A percentile compares a stretch with the other conserved stretches of the same genome.
phyloP scores from a whole-genome alignment of 2,888 invertebrate species.

The Andrena dorsata region DNA sequence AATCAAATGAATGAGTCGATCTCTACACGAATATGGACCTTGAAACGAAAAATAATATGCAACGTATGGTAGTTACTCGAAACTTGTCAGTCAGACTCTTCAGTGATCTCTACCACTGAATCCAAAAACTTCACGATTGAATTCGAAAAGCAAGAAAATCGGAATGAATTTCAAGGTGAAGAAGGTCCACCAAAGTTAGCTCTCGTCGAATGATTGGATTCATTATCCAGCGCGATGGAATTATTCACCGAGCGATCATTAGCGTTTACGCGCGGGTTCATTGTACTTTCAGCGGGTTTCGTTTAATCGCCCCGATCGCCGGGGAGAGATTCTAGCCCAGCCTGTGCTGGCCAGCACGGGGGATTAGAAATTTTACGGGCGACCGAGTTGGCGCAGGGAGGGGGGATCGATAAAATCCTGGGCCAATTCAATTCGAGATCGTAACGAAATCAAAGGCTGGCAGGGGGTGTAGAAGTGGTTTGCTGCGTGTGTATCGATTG shows the following conservation, averaged over 20 bases:
- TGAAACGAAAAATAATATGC: too few species aligned
- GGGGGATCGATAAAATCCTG: constrained; percentile 42
- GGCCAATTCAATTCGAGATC: constrained; percentile 54
- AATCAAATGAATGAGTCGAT: too few species aligned
- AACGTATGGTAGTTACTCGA: too few species aligned
- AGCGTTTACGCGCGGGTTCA: constrained; percentile 7
- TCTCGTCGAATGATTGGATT: neutral
- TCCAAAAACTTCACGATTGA: too few species aligned
- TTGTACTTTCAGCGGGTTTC: neutral
- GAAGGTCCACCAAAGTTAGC: neutral
- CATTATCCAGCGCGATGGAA: neutral
- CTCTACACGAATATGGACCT: too few species aligned
- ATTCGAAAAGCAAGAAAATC: neutral
- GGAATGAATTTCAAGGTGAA: neutral
- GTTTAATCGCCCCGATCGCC: constrained; percentile 6
- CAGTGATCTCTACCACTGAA: too few species aligned
- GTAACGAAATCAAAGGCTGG: constrained; percentile 59
- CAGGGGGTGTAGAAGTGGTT: constrained; percentile 60
- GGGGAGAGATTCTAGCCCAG: neutral
- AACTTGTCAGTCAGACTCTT: too few species aligned
- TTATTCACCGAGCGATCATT: constrained; percentile 19
- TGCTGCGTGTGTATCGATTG: constrained; percentile 82
- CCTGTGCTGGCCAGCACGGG: neutral
- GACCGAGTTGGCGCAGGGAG: constrained; percentile 6
- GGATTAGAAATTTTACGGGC: constrained; percentile 26